These are phyloP conservation scores for Kryptopterus vitreolus DNA, from an alignment of 2,797 vertebrate species.

Conservation along the genomic window DNA sequence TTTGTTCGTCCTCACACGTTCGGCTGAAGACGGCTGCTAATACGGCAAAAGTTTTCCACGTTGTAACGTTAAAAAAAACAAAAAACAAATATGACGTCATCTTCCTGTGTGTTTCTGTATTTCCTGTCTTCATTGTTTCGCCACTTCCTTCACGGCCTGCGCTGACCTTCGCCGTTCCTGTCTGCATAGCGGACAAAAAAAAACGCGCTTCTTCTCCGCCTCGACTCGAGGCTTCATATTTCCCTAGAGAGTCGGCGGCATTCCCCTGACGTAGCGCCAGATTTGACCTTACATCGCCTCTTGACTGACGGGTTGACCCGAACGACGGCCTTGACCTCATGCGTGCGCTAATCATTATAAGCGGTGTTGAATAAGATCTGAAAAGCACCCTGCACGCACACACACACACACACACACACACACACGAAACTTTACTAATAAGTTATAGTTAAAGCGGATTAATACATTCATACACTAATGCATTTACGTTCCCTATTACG, in stretches of 20 bases:
- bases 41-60: background rate
- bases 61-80: background rate
- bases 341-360: background rate
- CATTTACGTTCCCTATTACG: background rate
- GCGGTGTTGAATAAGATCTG: background rate
- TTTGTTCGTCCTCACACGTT: background rate
- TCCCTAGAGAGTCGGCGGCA: background rate
- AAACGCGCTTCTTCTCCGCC: background rate
- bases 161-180: background rate
- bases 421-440: background rate
- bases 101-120: constrained; percentile 21
- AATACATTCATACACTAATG: background rate
- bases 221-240: background rate
- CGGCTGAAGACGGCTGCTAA: background rate
- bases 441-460: background rate
- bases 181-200: background rate
- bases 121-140: constrained; percentile 19
- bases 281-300: background rate
- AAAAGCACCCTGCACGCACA: background rate
- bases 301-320: background rate
- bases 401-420: background rate
- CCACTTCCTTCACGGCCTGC: background rate
- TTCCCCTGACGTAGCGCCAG: background rate
- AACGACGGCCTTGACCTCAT: background rate
- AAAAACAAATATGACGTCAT: background rate